Percentiles rank a stretch among this genome's conserved stretches.
These are phyloP conservation scores for Oxyruncus cristatus DNA, from an alignment of 2,113 vertebrate species.

Conservation along the genomic window DNA sequence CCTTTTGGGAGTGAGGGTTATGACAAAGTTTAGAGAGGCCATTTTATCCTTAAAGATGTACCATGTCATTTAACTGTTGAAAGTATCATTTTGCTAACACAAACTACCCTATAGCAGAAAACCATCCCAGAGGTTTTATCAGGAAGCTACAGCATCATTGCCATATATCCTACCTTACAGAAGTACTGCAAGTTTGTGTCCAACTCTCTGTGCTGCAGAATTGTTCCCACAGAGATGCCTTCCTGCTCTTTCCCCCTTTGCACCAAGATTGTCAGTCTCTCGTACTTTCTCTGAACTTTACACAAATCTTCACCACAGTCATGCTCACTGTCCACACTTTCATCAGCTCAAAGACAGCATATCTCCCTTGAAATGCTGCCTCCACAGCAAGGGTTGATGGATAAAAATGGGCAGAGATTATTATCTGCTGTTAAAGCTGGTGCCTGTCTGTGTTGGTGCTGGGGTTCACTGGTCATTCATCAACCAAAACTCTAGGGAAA, in stretches of 20 bases:
- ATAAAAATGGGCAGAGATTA: not conserved
- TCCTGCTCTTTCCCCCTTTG: not conserved
- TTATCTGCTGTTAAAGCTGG: not conserved
- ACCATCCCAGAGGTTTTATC: not conserved
- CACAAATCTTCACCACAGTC: not conserved
- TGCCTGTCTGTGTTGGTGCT: not conserved
- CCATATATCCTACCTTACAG: not conserved
- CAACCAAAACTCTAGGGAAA: not conserved
- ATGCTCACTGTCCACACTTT: not conserved
- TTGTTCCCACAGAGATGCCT: not conserved
- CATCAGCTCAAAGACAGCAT: not conserved
- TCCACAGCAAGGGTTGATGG: not conserved
- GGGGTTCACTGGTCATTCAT: not conserved
- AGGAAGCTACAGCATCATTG: not conserved
- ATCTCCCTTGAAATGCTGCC: not conserved
- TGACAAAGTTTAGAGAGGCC: no score
- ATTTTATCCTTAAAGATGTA: no score
- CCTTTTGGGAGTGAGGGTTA: not conserved
- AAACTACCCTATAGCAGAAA: not conserved
- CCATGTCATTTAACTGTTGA: rapidly evolving
- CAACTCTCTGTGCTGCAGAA: not conserved
- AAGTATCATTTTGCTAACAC: not conserved
- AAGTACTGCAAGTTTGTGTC: not conserved
- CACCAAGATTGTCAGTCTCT: not conserved
- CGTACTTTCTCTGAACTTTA: not conserved